phyloP scores from a whole-genome alignment of 1,140 invertebrate genomes.

The Neodiprion fabricii region DNA sequence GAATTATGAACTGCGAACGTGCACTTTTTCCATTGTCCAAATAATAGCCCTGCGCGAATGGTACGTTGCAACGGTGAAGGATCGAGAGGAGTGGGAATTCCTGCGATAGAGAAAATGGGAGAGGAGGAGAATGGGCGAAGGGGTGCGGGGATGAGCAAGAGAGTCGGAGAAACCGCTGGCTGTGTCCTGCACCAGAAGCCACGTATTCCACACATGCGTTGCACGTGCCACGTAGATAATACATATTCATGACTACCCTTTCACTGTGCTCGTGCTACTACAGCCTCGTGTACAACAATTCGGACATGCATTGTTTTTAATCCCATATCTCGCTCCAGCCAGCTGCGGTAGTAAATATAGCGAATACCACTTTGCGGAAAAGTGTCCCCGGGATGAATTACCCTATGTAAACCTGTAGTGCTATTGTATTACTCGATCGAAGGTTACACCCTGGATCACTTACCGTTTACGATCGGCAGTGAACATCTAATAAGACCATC shows the following conservation, averaged over 20 bases:
- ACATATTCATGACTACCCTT: slow-evolving; percentile 11
- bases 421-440: background rate
- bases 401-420: background rate
- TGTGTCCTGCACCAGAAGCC: background rate
- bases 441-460: background rate
- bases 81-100: background rate
- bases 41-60: background rate
- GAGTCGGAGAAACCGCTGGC: background rate
- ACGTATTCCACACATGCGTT: slow-evolving; percentile 12
- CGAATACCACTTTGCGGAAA: background rate
- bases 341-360: background rate
- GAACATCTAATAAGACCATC: too few relatives aligned
- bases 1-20: background rate
- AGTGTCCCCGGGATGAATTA: background rate
- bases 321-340: slow-evolving; percentile 1
- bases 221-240: slow-evolving; percentile 11
- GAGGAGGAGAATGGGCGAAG: background rate
- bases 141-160: background rate
- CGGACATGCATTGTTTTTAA: slow-evolving; percentile 16
- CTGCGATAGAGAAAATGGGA: background rate
- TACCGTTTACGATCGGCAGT: background rate
- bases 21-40: background rate
- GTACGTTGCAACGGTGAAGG: background rate
- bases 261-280: slow-evolving; percentile 4
- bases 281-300: background rate